Percentiles rank a stretch among this genome's conserved stretches.
Conservation (phyloP, 2,888 invertebrate genomes). For the Andricus curvator region DNA sequence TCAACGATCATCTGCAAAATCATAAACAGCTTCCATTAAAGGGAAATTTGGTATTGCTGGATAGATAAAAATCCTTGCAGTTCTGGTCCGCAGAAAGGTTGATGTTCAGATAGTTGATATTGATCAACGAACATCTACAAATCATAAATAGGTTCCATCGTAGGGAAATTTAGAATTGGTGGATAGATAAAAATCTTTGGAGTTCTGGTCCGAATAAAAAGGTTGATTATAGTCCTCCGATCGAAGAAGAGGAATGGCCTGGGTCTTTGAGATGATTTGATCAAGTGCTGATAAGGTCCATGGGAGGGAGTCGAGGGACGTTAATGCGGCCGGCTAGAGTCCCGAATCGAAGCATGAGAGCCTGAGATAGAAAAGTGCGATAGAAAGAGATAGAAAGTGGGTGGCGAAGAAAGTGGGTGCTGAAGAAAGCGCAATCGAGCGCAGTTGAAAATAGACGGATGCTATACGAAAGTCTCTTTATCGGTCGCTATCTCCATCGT, state of each 20-base stretch:
- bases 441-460: constrained; percentile 54
- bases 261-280: constrained; percentile 64
- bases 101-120: not conserved
- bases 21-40: too few relatives aligned
- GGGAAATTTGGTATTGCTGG: too few relatives aligned
- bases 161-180: not conserved
- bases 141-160: not conserved
- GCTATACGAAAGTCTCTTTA: constrained; percentile 58
- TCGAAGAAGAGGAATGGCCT: constrained; percentile 1
- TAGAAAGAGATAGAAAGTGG: constrained; percentile 27
- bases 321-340: constrained; percentile 53
- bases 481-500: constrained; percentile 70
- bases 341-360: constrained; percentile 13
- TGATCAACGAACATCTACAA: not conserved
- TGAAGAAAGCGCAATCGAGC: constrained; percentile 52
- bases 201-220: constrained; percentile 6
- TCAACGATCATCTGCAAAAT: too few relatives aligned
- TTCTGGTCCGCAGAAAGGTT: too few relatives aligned
- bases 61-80: too few relatives aligned
- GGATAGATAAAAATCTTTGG: not conserved
- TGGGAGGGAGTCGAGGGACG: constrained; percentile 50
- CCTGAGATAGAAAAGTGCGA: not conserved
- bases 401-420: constrained; percentile 40
- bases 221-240: constrained; percentile 19
- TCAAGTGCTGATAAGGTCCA: constrained; percentile 65